phyloP scores from a whole-genome alignment of 2,888 invertebrate genomes.

The Conchocele bisecta region DNA sequence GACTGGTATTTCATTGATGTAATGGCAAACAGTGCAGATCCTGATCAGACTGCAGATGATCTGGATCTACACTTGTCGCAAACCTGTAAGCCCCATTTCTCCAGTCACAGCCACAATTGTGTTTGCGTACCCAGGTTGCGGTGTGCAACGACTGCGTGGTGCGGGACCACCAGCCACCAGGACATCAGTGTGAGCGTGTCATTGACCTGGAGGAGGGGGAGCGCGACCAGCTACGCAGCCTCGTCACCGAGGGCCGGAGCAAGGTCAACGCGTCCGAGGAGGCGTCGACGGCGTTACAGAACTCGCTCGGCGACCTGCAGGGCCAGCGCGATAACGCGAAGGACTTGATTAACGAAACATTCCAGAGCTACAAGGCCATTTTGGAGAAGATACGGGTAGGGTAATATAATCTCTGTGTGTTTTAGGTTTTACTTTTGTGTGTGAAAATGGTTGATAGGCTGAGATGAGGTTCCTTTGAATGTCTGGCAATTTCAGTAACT shows the following conservation, averaged over 20 bases:
- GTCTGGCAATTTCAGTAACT: too few species aligned
- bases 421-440: background rate
- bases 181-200: constrained; percentile 93
- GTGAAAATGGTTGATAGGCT: background rate
- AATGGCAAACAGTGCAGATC: too few species aligned
- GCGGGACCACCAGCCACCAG: constrained; percentile 90
- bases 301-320: constrained; percentile 92
- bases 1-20: too few species aligned
- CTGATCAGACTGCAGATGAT: too few species aligned
- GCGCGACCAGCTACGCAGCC: constrained; percentile 89
- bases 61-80: too few species aligned
- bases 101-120: too few species aligned
- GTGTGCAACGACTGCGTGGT: constrained; percentile 94
- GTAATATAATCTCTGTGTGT: background rate
- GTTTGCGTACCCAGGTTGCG: constrained; percentile 86
- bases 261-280: constrained; percentile 91
- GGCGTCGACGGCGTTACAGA: constrained; percentile 89
- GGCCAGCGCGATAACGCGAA: constrained; percentile 93
- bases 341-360: constrained; percentile 87
- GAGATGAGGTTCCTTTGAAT: background rate
- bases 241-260: constrained; percentile 90
- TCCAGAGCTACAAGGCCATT: constrained; percentile 87
- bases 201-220: constrained; percentile 91
- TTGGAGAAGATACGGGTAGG: constrained; percentile 88
- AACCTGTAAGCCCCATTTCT: too few species aligned